Conservation (phyloP, 37 sponge, comb jelly and placozoan species). For the Bolinopsis microptera region DNA sequence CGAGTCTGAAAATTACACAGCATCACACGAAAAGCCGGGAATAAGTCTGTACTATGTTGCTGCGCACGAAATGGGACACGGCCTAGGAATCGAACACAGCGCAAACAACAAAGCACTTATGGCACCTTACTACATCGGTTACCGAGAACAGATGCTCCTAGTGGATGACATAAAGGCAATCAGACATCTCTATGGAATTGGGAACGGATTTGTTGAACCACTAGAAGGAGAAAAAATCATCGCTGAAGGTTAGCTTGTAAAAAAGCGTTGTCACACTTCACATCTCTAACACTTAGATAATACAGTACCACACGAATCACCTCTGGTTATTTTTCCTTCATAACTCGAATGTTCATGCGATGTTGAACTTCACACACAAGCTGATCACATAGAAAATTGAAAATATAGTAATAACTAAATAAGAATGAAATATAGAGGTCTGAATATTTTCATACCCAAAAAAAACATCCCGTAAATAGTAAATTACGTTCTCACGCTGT, state of each 20-base stretch:
- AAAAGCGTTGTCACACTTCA: no score
- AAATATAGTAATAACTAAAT: no score
- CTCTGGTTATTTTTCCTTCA: no score
- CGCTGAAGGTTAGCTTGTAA: neutral
- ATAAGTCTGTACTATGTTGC: neutral
- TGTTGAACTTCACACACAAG: no score
- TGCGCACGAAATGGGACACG: conserved; percentile 61
- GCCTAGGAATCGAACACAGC: conserved; percentile 56
- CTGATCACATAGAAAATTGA: no score
- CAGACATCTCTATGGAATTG: neutral
- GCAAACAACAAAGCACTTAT: neutral
- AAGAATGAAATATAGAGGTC: no score
- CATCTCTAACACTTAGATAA: no score
- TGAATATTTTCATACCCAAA: no score
- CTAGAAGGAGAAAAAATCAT: neutral
- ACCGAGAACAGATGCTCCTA: neutral
- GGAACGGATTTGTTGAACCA: conserved; percentile 3
- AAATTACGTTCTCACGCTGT: no score
- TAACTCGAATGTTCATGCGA: no score
- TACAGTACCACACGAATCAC: no score
- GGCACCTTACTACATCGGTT: conserved; percentile 17
- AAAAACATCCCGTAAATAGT: no score
- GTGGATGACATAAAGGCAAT: conserved; percentile 30
- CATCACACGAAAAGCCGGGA: neutral
- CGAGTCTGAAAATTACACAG: conserved; percentile 31